Evolutionary conservation across 2,797 vertebrate species (phyloP), one percentile per base, ranked within the genome.

Genomic region (Lagocephalus sceleratus): DNA sequence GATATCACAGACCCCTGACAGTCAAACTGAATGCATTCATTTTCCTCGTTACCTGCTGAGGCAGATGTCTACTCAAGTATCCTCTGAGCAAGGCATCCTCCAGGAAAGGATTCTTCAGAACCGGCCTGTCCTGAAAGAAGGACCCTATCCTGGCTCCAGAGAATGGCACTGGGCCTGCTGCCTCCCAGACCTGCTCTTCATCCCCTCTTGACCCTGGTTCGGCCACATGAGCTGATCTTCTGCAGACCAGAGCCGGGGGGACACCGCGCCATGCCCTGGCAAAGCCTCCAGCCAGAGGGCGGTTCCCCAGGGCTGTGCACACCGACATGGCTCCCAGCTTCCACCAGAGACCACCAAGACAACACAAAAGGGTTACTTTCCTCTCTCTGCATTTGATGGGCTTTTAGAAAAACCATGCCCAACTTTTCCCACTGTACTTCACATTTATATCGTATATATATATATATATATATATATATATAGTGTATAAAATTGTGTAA

Each of bases 1-100:
- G 14, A 43, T 12, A 40, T 25, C 9, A 54, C 0, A 29, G 6
- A 51, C 17, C 16, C 15, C 44, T 1, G 0, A 12, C 10, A 10
- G 32, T 14, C 32, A 35, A 35, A 10, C 5, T 48, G 46, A 6
- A 41, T 32, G 20, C 16, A 10, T 11, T 35, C 1, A 20, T 26
- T 6, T 39, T 14, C 15, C 6, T 44, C 11, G 85, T 74, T 67
- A 94, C 93, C 92, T 92, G 46, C 6, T 85, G 45, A 1, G 90
- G 91, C 25, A 93, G 81, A 66, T 90, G 85, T 61, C 88, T 83
- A 59, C 68, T 86, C 68, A 93, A 73, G 79, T 94, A 95, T 49
- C 78, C 85, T 78, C 15, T 79, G 39, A 94, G 90, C 63, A 93
- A 78, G 46, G 84, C 71, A 51, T 95, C 93, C 69, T 93, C 91